These are phyloP conservation scores for Elysia chlorotica DNA, from an alignment of 1,140 invertebrate species.

Conservation along the genomic window DNA sequence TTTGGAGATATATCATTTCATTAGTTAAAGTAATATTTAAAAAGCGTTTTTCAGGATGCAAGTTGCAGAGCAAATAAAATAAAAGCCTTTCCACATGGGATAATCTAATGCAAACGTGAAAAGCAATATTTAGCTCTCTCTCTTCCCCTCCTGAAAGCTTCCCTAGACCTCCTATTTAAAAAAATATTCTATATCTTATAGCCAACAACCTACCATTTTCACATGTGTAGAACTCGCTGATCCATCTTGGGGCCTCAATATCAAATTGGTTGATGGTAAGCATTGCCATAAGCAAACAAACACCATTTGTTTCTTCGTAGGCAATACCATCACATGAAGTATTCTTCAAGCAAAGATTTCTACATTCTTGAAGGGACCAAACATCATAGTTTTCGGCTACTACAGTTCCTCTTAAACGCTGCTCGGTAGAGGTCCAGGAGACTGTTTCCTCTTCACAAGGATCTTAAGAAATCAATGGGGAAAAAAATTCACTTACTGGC, in stretches of 20 bases:
- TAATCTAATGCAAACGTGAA: background rate
- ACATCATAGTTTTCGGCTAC: slow-evolving; percentile 15
- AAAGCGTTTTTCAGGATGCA: no score
- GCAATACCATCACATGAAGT: slow-evolving; percentile 27
- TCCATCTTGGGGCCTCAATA: slow-evolving; percentile 32
- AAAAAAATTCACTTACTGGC: no score
- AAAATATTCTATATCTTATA: background rate
- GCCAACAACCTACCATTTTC: slow-evolving; percentile 22
- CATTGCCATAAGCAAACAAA: slow-evolving; percentile 6
- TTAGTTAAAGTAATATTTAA: no score
- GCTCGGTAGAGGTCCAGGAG: slow-evolving; percentile 23
- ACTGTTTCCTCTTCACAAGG: slow-evolving; percentile 30
- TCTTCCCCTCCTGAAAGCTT: background rate
- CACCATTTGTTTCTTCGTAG: slow-evolving; percentile 22
- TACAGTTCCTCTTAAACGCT: slow-evolving; percentile 10
- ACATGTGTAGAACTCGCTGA: slow-evolving; percentile 28
- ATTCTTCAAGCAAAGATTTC: slow-evolving; percentile 22
- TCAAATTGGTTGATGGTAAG: background rate
- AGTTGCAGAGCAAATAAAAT: no score
- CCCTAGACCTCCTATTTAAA: background rate
- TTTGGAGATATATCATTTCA: no score
- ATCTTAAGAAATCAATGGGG: no score
- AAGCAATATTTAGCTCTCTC: background rate
- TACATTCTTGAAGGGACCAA: slow-evolving; percentile 31
- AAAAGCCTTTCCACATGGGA: background rate